Percentiles rank a stretch among this genome's conserved stretches.
These are phyloP conservation scores for Chaunax sp. DNA, from an alignment of 2,797 vertebrate genomes.

Conservation along the genomic window DNA sequence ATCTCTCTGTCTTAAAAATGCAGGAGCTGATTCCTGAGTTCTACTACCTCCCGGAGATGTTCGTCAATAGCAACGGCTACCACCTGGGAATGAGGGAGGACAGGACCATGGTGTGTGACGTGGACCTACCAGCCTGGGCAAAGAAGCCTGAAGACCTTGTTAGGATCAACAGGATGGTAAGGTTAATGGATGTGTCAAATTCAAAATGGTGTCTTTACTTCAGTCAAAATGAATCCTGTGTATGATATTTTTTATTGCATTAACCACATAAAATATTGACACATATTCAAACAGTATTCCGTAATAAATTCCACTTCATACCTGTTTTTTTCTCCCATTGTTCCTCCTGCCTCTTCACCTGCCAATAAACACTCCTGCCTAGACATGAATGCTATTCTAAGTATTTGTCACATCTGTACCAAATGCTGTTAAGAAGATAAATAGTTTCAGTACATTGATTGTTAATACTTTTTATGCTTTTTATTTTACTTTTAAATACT, in stretches of 20 bases:
- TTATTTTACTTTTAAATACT: too few species aligned
- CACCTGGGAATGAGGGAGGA: slow-evolving; percentile 93
- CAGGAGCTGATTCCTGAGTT: slow-evolving; percentile 98
- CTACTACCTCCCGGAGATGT: slow-evolving; percentile 99
- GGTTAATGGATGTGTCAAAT: slow-evolving; percentile 26
- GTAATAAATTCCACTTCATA: not conserved
- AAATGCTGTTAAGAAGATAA: too few species aligned
- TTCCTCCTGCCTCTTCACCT: too few species aligned
- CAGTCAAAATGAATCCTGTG: not conserved
- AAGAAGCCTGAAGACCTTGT: slow-evolving; percentile 98
- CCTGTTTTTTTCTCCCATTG: too few species aligned
- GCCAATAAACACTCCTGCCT: too few species aligned
- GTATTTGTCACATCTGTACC: too few species aligned
- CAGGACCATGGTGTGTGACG: slow-evolving; percentile 88
- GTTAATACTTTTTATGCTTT: too few species aligned
- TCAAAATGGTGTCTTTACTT: not conserved
- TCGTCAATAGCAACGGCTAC: slow-evolving; percentile 96
- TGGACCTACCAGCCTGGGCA: slow-evolving; percentile 95
- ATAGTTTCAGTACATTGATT: too few species aligned
- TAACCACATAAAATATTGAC: not conserved
- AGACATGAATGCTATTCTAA: too few species aligned
- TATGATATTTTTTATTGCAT: not conserved
- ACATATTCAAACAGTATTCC: not conserved
- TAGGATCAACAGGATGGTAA: slow-evolving; percentile 97
- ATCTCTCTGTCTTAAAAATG: slow-evolving; percentile 23